Conservation (phyloP, 2,888 invertebrate species). For the Torymus aiolomorphi region DNA sequence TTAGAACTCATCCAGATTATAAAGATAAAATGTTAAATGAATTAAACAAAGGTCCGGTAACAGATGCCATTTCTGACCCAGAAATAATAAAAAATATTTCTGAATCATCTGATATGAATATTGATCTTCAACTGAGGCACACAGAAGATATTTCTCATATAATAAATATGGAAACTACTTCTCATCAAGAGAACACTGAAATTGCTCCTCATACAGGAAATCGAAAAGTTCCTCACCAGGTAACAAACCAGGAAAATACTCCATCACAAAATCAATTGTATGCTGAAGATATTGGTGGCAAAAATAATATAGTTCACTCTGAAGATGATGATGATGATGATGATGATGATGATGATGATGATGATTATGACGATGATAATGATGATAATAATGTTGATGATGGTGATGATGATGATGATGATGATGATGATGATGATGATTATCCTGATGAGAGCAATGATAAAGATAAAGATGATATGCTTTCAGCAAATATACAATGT, state of each 20-base stretch:
- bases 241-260: conserved; percentile 22
- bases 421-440: conserved; percentile 13
- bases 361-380: conserved; percentile 11
- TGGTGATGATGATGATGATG: conserved; percentile 19
- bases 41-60: conserved; percentile 38
- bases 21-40: conserved; percentile 47
- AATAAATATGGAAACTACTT: conserved; percentile 11
- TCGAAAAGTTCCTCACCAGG: background rate
- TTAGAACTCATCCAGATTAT: conserved; percentile 67
- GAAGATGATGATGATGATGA: conserved; percentile 31
- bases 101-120: too few species aligned
- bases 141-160: background rate
- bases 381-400: conserved; percentile 2
- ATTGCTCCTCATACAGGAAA: background rate
- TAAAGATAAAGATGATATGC: conserved; percentile 62
- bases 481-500: conserved; percentile 68
- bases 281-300: conserved; percentile 36
- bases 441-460: conserved; percentile 23
- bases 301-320: conserved; percentile 50
- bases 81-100: too few species aligned
- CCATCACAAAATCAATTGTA: too few species aligned
- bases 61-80: background rate
- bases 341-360: conserved; percentile 14
- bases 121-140: background rate
- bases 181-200: background rate